Percentiles rank a stretch among this genome's conserved stretches.
These are phyloP conservation scores for Hystrix cristata DNA, from an alignment of 2,113 vertebrate genomes.

Conservation along the genomic window DNA sequence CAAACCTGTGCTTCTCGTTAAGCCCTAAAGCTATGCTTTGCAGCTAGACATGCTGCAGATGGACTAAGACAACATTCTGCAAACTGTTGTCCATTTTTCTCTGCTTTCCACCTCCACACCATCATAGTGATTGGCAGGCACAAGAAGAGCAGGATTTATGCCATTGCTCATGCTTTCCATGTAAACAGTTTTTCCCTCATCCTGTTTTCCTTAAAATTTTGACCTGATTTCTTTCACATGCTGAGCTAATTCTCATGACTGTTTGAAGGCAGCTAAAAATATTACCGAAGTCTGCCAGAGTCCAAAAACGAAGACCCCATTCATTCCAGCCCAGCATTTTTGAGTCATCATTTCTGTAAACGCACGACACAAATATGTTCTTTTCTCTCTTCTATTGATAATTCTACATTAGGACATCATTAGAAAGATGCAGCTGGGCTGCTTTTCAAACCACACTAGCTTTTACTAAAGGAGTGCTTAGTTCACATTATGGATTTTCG, in stretches of 20 bases:
- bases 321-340: neutral
- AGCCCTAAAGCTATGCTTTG: neutral
- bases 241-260: slow-evolving; percentile 64
- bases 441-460: slow-evolving; percentile 39
- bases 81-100: neutral
- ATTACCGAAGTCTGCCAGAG: slow-evolving; percentile 38
- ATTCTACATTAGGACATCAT: slow-evolving; percentile 71
- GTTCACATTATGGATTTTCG: slow-evolving; percentile 74
- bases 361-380: neutral
- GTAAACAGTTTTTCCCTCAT: slow-evolving; percentile 73
- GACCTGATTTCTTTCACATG: slow-evolving; percentile 80
- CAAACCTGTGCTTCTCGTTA: neutral
- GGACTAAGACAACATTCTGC: neutral
- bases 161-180: slow-evolving; percentile 74
- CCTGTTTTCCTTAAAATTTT: slow-evolving; percentile 80
- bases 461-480: slow-evolving; percentile 67
- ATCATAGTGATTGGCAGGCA: neutral
- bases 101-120: neutral
- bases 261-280: slow-evolving; percentile 70
- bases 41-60: neutral
- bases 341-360: slow-evolving; percentile 67
- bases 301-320: slow-evolving; percentile 65
- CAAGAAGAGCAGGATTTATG: neutral
- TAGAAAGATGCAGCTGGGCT: slow-evolving; percentile 25
- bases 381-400: slow-evolving; percentile 44